These are phyloP conservation scores for Aspiorhynchus laticeps DNA, from an alignment of 2,113 vertebrate species.

Conservation along the genomic window DNA sequence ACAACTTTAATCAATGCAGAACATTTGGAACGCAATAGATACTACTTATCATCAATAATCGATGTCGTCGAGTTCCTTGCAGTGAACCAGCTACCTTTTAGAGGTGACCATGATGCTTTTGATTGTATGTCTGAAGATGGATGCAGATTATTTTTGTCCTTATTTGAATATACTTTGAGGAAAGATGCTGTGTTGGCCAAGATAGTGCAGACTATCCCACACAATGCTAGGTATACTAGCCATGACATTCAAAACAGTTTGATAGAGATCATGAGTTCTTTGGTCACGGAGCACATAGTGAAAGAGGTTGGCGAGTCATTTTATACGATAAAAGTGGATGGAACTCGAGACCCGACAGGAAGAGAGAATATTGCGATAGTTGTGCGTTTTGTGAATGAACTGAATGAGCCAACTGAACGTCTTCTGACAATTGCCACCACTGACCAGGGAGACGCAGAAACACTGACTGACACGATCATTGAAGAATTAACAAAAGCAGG, in stretches of 20 bases:
- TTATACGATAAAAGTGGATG: not conserved
- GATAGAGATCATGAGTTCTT: not conserved
- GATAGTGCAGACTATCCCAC: no score
- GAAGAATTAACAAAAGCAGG: not conserved
- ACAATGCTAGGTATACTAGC: not conserved
- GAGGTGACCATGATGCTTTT: no score
- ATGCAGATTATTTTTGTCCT: no score
- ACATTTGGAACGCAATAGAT: no score
- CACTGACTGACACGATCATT: constrained; percentile 14
- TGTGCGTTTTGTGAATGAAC: not conserved
- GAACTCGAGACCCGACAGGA: not conserved
- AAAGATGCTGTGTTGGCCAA: no score
- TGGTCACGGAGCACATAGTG: not conserved
- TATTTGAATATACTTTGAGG: no score
- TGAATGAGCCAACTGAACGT: no score
- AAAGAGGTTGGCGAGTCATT: constrained; percentile 2
- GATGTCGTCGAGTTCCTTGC: no score
- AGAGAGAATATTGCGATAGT: not conserved
- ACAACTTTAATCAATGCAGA: no score
- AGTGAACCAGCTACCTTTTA: no score
- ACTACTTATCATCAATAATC: no score
- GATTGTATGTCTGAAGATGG: no score
- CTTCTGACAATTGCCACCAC: not conserved
- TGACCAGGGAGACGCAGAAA: not conserved
- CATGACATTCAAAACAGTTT: not conserved